Evolutionary conservation across 2,113 vertebrate genomes (phyloP), one percentile per base, ranked within the genome.

Genomic region (Trochalopteron elliotii): DNA sequence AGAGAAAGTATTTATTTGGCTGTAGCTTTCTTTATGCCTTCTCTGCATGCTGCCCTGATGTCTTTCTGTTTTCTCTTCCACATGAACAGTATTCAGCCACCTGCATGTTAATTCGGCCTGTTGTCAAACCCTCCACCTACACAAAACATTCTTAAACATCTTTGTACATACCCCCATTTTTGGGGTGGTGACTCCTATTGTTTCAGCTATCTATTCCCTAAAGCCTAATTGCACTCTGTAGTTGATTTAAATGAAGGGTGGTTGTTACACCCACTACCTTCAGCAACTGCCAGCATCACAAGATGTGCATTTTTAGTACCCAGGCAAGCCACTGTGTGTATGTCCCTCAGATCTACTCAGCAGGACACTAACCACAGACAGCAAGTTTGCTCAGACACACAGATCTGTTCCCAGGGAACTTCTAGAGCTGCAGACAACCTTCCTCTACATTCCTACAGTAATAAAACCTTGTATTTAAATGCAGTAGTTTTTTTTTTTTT

Each of bases 51-150:
- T 79, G 50, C 39, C 59, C 44, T 40, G 12, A 44, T 75, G 53
- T 19, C 64, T 59, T 81, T 64, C 72, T 67, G 33, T n/a, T 84
- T 89, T 89, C 50, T 76, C 31, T 91, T 75, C 70, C 49, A 81
- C 40, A 35, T 15, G 49, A 95, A 42, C 47, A 39, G 28, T 12
- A 63, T 42, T 87, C 72, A 86, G 61, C 72, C 74, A 89, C 82
- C 88, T 94, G 82, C 44, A 39, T 15, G 44, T 83, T 77, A 74
- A 90, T 16, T 67, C 56, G 67, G 64, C 52, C 49, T 88, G 39
- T 74, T 90, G 71, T 94, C 85, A 95, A 94, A 70, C 75, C 28
- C 37, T 83, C 92, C 87, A 88, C 92, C 92, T 91, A 94, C 94
- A 93, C 82, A 28, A 23, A 5, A 53, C 25, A 18, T 92, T 80